Conservation (phyloP, 2,888 invertebrate genomes). For the Stenurella melanura region DNA sequence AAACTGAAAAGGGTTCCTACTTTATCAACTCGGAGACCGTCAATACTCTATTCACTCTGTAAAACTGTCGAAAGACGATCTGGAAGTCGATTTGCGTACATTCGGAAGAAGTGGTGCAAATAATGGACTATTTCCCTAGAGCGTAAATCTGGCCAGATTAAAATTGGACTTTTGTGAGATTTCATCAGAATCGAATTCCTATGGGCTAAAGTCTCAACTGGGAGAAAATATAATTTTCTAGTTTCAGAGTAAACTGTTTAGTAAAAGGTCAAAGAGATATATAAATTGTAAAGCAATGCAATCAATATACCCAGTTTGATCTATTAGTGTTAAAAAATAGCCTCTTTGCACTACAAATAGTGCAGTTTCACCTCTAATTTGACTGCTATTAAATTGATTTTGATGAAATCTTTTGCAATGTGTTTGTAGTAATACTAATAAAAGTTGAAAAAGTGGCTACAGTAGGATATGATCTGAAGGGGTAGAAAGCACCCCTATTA, state of each 20-base stretch:
- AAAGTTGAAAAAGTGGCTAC: no score
- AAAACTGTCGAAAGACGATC: conserved; percentile 11
- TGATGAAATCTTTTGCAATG: no score
- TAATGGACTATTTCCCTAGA: conserved; percentile 18
- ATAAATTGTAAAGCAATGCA: neutral
- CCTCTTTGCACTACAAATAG: no score
- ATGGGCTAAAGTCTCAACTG: neutral
- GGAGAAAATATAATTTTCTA: conserved; percentile 18
- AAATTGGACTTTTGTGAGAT: conserved; percentile 28
- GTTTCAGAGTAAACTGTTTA: conserved; percentile 8
- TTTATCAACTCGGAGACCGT: neutral
- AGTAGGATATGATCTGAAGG: no score
- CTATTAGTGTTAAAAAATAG: no score
- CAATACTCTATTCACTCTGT: neutral
- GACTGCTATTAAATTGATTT: no score
- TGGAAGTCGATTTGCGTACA: conserved; percentile 15
- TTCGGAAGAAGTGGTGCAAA: conserved; percentile 12
- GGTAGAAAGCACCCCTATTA: no score
- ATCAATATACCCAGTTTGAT: no score
- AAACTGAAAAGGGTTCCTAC: conserved; percentile 9
- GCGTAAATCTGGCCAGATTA: conserved; percentile 23
- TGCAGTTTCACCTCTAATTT: no score
- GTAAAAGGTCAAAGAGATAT: neutral
- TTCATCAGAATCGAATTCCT: conserved; percentile 25
- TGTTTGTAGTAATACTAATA: no score